Evolutionary conservation across 1,140 invertebrate species (phyloP).

Genomic region (Trinorchestia longiramus): DNA sequence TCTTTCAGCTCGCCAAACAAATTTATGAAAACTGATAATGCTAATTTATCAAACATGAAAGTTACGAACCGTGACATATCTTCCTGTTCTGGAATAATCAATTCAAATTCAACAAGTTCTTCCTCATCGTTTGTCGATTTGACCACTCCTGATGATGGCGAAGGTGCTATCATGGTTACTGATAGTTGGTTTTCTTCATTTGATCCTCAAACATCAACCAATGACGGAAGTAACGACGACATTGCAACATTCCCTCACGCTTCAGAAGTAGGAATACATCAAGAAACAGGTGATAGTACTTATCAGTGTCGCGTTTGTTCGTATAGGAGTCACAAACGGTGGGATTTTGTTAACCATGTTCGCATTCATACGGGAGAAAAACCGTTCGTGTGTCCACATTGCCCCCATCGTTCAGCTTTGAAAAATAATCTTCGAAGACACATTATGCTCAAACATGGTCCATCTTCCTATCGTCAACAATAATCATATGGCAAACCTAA

Average conservation of each 20-base stretch:
- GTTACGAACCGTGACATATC: background rate
- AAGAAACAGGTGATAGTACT: background rate
- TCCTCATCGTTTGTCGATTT: background rate
- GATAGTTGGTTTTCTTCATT: background rate
- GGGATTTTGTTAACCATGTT: slow-evolving; percentile 62
- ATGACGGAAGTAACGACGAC: background rate
- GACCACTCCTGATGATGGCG: background rate
- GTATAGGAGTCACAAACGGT: slow-evolving; percentile 2
- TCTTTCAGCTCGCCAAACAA: background rate
- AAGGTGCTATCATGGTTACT: background rate
- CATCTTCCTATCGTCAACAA: background rate
- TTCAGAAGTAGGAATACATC: background rate
- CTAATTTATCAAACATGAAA: background rate
- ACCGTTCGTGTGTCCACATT: slow-evolving; percentile 71
- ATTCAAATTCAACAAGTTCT: background rate
- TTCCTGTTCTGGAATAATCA: background rate
- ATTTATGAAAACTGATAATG: background rate
- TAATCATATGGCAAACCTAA: background rate
- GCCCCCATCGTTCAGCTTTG: slow-evolving; percentile 69
- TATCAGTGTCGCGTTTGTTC: slow-evolving; percentile 32
- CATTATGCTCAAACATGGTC: slow-evolving; percentile 58
- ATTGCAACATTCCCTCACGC: background rate
- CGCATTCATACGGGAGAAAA: slow-evolving; percentile 70
- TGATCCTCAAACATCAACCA: background rate
- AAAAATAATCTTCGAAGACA: slow-evolving; percentile 63